Percentiles rank a stretch among this genome's conserved stretches.
phyloP scores from a whole-genome alignment of 1,140 invertebrate genomes.

The Argopecten irradians region DNA sequence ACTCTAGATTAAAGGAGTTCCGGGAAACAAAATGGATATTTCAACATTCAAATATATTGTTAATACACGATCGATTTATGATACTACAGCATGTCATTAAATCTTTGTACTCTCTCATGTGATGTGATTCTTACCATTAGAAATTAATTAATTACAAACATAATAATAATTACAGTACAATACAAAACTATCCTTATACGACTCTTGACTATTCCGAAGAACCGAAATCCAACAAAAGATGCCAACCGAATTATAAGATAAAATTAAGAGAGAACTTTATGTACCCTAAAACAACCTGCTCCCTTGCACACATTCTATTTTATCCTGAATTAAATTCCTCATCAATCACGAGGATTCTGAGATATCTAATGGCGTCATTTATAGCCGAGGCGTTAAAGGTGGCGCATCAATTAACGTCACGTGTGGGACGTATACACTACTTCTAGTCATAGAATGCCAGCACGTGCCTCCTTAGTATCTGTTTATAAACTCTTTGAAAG shows the following conservation, averaged over 20 bases:
- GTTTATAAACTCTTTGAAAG: neutral
- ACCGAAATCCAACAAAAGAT: too few relatives aligned
- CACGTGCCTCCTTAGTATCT: neutral
- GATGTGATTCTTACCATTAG: too few relatives aligned
- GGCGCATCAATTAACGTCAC: neutral
- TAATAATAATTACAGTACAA: too few relatives aligned
- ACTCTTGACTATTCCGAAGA: too few relatives aligned
- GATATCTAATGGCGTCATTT: neutral
- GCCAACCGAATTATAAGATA: neutral
- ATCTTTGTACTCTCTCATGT: too few relatives aligned
- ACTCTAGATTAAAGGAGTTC: too few relatives aligned
- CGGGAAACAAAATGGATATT: too few relatives aligned
- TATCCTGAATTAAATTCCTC: neutral
- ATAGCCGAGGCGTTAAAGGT: neutral
- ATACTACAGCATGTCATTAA: too few relatives aligned
- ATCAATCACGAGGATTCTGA: neutral
- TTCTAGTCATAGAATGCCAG: neutral
- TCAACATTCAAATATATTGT: too few relatives aligned
- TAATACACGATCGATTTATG: too few relatives aligned
- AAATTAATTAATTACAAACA: too few relatives aligned
- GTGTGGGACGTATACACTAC: neutral
- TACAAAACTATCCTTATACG: too few relatives aligned
- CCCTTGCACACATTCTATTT: neutral
- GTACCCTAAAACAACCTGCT: neutral
- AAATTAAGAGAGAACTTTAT: neutral